Evolutionary conservation across 1,140 invertebrate species (phyloP), one percentile per base, ranked within the genome.

Genomic region (Zeugodacus cucurbitae): DNA sequence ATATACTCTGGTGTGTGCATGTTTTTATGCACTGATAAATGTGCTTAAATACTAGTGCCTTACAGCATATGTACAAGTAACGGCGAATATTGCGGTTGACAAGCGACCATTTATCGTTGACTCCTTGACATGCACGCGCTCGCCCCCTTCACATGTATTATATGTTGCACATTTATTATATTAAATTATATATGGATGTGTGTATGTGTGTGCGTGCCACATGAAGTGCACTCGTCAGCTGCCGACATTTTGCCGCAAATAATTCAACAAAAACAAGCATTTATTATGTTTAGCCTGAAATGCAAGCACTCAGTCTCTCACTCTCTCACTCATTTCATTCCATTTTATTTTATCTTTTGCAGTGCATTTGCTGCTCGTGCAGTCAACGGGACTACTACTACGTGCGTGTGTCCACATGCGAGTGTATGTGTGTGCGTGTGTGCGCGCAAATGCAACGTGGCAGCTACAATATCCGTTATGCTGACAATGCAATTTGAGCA

Each of bases 41-140:
- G 14, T 70, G 32, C 5, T 29, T 70, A 34, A 32, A 29, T 32
- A 70, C 7, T 82, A 29, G 41, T 82, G 74, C 74, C 22, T 8
- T 62, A 14, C 41, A 26, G 74, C n/a, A 17, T 5, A 34, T 34
- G 64, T 70, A 17, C 7, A 34, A 20, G 64, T 70, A 70, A 70
- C 64, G 11, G 32, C 10, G 11, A 70, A 34, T 3, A 14, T 34
- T 82, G 74, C 41, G 74, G 74, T 82, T 82, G 41, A 82, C 74
- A 82, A 82, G 74, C 37, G 26, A 82, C 74, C 74, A 82, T 82
- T 82, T 82, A 82, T 82, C 74, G 41, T 82, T 82, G 74, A 82
- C 37, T 82, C 22, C 41, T 14, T 48, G 41, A 44, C 34, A 44
- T 82, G 41, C 41, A n/a, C 26, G 44, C 7, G 20, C 44, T 17